phyloP scores from a whole-genome alignment of 1,140 invertebrate genomes.

The Hestina assimilis region DNA sequence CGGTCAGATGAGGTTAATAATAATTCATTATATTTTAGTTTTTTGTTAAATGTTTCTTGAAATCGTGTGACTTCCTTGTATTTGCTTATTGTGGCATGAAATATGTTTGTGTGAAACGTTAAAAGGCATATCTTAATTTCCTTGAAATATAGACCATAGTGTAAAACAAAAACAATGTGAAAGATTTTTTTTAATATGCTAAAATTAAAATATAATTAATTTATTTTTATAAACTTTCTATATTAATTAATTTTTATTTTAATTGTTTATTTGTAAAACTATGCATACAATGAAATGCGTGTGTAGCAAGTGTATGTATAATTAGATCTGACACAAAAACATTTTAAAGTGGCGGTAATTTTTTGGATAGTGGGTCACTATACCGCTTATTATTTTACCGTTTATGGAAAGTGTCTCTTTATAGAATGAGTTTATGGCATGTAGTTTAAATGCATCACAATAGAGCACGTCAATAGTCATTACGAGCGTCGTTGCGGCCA shows the following conservation, averaged over 20 bases:
- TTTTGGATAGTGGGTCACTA: conserved; percentile 40
- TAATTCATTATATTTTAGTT: no score
- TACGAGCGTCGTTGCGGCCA: conserved; percentile 43
- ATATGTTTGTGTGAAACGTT: no score
- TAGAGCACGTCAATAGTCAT: conserved; percentile 52
- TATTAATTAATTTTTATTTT: neutral
- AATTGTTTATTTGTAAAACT: conserved; percentile 5
- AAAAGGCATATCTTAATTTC: no score
- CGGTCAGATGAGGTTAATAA: no score
- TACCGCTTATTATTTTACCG: conserved; percentile 41
- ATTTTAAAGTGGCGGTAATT: conserved; percentile 46
- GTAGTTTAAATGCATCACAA: conserved; percentile 49
- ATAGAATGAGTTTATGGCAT: conserved; percentile 39
- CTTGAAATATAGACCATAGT: no score
- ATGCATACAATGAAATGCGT: conserved; percentile 12
- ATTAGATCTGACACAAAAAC: conserved; percentile 38
- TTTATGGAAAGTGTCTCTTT: conserved; percentile 50
- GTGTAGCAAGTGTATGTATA: conserved; percentile 20
- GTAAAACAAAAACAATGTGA: no score
- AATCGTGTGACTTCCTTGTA: no score
- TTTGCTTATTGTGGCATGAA: no score
- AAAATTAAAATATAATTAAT: neutral
- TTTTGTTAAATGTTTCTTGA: no score
- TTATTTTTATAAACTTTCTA: neutral
- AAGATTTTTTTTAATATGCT: no score